Base-by-base conservation (phyloP, 2,888 invertebrate species). In the Diplolepis rosae region DNA sequence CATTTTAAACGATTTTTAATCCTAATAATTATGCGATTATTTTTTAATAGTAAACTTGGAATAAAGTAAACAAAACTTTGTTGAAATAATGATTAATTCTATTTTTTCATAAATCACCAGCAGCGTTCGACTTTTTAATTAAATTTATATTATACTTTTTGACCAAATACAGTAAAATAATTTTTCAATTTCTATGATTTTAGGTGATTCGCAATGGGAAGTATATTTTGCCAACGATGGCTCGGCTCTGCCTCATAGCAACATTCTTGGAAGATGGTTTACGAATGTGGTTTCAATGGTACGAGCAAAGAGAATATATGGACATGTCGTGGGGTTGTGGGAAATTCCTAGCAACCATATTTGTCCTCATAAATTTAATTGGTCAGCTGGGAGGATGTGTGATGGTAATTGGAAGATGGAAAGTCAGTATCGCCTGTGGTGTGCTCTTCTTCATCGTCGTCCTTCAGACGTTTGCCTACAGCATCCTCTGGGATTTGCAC, bases 281-380 rank as follows among this genome's bases (percentile, higher is more conserved):
- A 73, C 93, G 99, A 74, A 99, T 99, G 99, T 99, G 98, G 95
- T 95, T 97, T 86, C 99, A 99, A 89, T 99, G 98, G 98, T 93
- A 93, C 68, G 98, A 99, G 86, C 98, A 98, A 89, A 92, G 97
- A 51, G 98, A 98, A 88, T 99, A 98, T 89, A 98, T 99, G 97
- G 95, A 98, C 88, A 94, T 96, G 91, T 96, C 97, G 13, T 99
- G 98, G 99, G 94, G 95, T 54, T 98, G 98, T 90, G 99, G 99
- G 52, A 94, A 94, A 85, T 94, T 99, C 89, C 89, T 99, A 74
- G 98, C 98, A 65, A 96, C 97, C 15, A 81, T 98, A 79, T 99
- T 99, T 90, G 99, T 99, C 74, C 90, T 99, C 73, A 90, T 98
- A 83, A 99, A 99, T 91, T 92, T 99, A 87, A 82, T 99, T 71